Evolutionary conservation across 2,113 vertebrate genomes (phyloP).

Genomic region (Ceyx melanurus): DNA sequence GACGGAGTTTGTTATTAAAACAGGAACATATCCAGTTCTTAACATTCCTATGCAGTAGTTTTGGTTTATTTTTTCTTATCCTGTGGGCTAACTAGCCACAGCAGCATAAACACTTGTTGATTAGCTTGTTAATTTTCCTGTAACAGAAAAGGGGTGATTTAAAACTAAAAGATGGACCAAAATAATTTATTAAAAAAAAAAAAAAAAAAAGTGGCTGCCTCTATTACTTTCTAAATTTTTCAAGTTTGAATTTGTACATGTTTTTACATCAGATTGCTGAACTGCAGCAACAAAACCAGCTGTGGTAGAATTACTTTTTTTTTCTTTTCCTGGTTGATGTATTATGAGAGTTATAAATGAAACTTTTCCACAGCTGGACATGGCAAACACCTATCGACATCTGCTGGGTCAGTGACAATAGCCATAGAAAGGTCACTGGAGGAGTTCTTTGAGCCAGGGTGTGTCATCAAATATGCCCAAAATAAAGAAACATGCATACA

Average conservation of each 20-base stretch:
- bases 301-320: not conserved
- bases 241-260: not conserved
- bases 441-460: not conserved
- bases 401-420: not conserved
- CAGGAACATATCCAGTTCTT: slow-evolving; percentile 34
- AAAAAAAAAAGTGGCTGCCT: not conserved
- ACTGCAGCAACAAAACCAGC: not conserved
- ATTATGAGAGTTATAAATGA: not conserved
- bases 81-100: not conserved
- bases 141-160: not conserved
- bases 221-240: not conserved
- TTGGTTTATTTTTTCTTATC: not conserved
- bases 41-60: slow-evolving; percentile 33
- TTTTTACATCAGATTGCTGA: not conserved
- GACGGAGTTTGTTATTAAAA: slow-evolving; percentile 5
- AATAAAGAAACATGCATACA: not conserved
- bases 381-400: not conserved
- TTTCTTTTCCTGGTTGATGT: slow-evolving; percentile 11
- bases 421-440: not conserved
- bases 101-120: not conserved
- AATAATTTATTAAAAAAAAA: not conserved
- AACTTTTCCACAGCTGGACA: not conserved
- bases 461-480: not conserved
- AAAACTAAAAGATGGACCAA: slow-evolving; percentile 64
- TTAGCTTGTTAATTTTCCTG: not conserved